phyloP scores from a whole-genome alignment of 2,888 invertebrate genomes.

The Erpobdella octoculata region DNA sequence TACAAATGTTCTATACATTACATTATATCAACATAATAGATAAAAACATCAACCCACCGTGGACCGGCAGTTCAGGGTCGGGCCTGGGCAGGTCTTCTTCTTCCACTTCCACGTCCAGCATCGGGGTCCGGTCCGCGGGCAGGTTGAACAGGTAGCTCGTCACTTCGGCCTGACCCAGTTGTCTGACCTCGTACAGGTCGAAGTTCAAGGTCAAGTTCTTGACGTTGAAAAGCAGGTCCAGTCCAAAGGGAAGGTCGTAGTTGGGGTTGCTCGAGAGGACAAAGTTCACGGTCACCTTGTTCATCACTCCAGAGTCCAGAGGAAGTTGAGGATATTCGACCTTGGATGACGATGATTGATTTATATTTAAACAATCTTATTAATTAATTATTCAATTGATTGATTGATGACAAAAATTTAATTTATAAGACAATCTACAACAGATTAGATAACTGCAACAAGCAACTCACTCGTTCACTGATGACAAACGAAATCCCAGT shows the following conservation, averaged over 20 bases:
- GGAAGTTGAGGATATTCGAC: background rate
- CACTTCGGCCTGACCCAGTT: background rate
- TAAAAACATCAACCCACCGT: background rate
- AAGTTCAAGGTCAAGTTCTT: background rate
- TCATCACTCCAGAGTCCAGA: background rate
- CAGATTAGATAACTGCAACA: no score
- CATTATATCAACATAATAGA: no score
- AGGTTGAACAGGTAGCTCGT: background rate
- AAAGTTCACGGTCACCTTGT: background rate
- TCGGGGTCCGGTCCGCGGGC: background rate
- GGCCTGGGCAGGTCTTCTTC: background rate
- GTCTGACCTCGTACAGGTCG: conserved; percentile 8
- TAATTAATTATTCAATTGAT: no score
- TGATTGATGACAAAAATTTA: no score
- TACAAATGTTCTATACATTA: no score
- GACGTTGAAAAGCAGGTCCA: conserved; percentile 2
- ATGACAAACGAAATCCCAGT: no score
- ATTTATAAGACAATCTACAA: no score
- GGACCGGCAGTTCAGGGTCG: background rate
- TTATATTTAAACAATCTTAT: no score
- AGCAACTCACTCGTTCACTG: no score
- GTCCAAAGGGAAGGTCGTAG: conserved; percentile 7
- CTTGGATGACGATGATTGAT: background rate
- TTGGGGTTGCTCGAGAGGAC: background rate
- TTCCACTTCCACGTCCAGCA: background rate